Base-by-base conservation (phyloP, 2,888 invertebrate species). In the Acanthosepion lycidas region DNA sequence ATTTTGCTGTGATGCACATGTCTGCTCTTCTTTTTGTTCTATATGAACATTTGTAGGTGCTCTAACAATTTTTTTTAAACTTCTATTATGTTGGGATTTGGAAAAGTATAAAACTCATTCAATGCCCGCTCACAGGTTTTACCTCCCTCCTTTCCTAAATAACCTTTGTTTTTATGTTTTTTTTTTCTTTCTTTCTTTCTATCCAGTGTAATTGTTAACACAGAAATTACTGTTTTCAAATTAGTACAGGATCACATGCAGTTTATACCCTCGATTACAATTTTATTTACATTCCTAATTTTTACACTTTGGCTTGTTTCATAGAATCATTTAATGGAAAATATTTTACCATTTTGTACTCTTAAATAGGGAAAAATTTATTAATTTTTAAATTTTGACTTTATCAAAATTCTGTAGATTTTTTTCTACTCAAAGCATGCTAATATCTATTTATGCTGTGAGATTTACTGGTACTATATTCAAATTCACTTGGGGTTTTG, bases 171-270 rank as follows among this genome's bases (percentile, higher is more conserved):
- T n/a, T 78, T 78, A 78, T 78, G n/a, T 15, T 78, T 59, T 6
- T 42, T 55, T 55, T 55, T 18, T 33, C 33, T 59, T 59, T 20
- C 18, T 59, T 78, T n/a, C 0, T 78, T 78, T 78, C n/a, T n/a
- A 78, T 78, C 5, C 59, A 59, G 59, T 59, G 33, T 78, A n/a
- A 78, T 78, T 78, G 78, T 33, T 78, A 78, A n/a, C 78, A 78
- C 78, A 78, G 78, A 78, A 78, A 33, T 78, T 78, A 33, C 78
- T 78, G n/a, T 78, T 78, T 78, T 92, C 20, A 28, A 49, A 28
- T 93, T 49, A 93, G 93, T 93, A 93, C 93, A 53, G 93, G 93
- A 93, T 93, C 93, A 93, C 93, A 93, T 93, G 93, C 93, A 93
- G 93, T n/a, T 49, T 93, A 51, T n/a, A 15, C 26, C 28, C 20